Evolutionary conservation across 2,888 invertebrate genomes (phyloP).

Genomic region (Dysmachus trigonus): DNA sequence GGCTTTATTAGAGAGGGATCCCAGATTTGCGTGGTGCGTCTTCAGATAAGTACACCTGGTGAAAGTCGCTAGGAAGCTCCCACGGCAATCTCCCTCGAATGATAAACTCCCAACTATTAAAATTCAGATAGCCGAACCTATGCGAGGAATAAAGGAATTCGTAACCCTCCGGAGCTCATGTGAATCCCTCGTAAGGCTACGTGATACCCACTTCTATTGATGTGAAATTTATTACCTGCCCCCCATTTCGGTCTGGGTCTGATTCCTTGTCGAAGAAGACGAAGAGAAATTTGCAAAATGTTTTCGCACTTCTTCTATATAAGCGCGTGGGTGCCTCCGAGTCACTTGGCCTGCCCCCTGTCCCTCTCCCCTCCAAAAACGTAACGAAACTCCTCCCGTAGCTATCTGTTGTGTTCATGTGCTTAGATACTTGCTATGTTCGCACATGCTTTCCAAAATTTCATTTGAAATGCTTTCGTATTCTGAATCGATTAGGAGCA

Average conservation of each 20-base stretch:
- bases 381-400: background rate
- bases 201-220: constrained; percentile 14
- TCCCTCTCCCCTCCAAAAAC: too few species aligned
- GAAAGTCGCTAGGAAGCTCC: background rate
- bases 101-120: constrained; percentile 37
- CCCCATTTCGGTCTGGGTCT: background rate
- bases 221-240: background rate
- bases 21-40: constrained; percentile 19
- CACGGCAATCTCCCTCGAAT: background rate
- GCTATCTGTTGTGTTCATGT: constrained; percentile 6
- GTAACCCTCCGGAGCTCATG: constrained; percentile 10
- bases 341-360: background rate
- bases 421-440: background rate
- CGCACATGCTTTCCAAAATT: background rate
- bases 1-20: constrained; percentile 30
- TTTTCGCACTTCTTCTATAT: background rate
- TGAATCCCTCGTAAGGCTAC: background rate
- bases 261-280: background rate
- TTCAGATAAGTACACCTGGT: constrained; percentile 8
- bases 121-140: constrained; percentile 32
- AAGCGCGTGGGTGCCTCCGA: background rate
- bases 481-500: background rate
- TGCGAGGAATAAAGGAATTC: constrained; percentile 17
- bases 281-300: background rate
- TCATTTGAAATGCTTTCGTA: background rate